phyloP scores from a whole-genome alignment of 1,140 invertebrate genomes.

The Atopsyche davidsoni region DNA sequence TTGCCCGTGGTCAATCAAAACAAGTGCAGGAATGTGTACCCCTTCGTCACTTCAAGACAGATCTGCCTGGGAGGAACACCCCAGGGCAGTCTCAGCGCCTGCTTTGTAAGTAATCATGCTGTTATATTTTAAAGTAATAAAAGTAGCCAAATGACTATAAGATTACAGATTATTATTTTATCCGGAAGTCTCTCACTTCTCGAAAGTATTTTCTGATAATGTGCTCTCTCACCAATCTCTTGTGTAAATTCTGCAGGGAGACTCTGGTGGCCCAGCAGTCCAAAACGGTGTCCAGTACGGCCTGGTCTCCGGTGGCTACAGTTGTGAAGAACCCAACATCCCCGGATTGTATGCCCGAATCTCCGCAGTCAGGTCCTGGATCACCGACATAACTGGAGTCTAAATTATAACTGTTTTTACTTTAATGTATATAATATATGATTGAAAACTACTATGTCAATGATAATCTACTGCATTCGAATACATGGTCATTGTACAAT shows the following conservation, averaged over 20 bases:
- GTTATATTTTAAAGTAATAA: not conserved
- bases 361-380: conserved; percentile 19
- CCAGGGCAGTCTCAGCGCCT: conserved; percentile 23
- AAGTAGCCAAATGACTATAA: no score
- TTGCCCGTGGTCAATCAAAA: conserved; percentile 22
- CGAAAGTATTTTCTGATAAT: no score
- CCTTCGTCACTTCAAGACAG: conserved; percentile 22
- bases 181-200: no score
- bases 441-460: no score
- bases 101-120: conserved; percentile 22
- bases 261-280: conserved; percentile 27
- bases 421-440: no score
- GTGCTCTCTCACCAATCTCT: no score
- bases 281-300: conserved; percentile 24
- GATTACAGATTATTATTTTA: no score
- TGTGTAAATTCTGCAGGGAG: conserved; percentile 24
- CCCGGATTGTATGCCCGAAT: conserved; percentile 26
- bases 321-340: conserved; percentile 21
- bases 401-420: no score
- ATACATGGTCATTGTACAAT: no score
- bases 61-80: conserved; percentile 27
- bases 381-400: conserved; percentile 9
- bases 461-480: no score
- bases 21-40: conserved; percentile 17
- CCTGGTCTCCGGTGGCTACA: conserved; percentile 23